Evolutionary conservation across 1,140 invertebrate genomes (phyloP), one percentile per base, ranked within the genome.

Genomic region (Galleria mellonella): DNA sequence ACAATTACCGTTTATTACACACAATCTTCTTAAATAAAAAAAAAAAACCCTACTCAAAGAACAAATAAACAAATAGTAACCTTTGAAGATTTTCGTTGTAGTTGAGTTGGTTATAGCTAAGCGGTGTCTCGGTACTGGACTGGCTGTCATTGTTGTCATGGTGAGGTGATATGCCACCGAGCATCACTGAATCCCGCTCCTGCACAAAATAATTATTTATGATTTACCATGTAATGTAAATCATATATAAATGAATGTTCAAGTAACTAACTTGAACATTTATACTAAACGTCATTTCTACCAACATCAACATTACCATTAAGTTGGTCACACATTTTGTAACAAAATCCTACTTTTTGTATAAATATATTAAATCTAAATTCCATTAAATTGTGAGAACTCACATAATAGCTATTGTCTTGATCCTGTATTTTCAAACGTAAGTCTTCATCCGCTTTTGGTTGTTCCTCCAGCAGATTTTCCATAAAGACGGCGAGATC

Each of bases 81-180:
- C 85, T 89, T 72, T 94, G 89, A 31, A 97, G 89, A 62, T 93
- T 96, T 69, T 96, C 94, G 66, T 94, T 94, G 70, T 95, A 96
- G 83, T 96, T 96, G 4, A 96, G 87, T 67, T 96, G 93, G 69
- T 92, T 94, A 82, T 96, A 96, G 62, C 93, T 95, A 4, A 93
- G 90, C 15, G 92, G 93, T 12, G 94, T 94, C 63, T 94, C 94
- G 0, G 91, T 92, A 11, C 93, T 94, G 3, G 92, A 93, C 77
- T 94, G 94, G 67, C 93, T 94, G 70, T 94, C 93, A 69, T 89
- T 91, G 70, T 92, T 90, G 43, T 94, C 93, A 63, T 94, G 93
- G 73, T 96, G 93, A 2, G 94, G 94, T 7, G 94, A 96, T 50
- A 96, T 95, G 68, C 94, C 93, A 1, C 94, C 94, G 4, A 96